phyloP scores from a whole-genome alignment of 2,113 vertebrate species.

The Oreochromis aureus region DNA sequence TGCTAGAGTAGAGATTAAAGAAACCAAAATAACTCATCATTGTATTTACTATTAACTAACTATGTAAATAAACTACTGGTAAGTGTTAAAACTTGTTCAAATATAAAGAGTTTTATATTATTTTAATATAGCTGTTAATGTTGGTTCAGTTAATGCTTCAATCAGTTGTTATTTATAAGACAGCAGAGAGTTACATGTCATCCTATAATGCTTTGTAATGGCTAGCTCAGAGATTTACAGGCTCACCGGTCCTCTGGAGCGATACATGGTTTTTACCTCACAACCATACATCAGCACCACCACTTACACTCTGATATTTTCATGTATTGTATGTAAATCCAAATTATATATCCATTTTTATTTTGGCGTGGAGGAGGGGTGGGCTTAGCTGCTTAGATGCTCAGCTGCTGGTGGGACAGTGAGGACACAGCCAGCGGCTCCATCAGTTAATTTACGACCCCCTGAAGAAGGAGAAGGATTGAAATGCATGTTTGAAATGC shows the following conservation, averaged over 20 bases:
- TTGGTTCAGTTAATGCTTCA: background rate
- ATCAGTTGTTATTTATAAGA: background rate
- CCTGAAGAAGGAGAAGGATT: background rate
- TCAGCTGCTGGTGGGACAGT: background rate
- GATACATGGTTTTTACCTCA: conserved; percentile 61
- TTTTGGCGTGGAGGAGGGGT: fast-evolving
- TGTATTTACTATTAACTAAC: background rate
- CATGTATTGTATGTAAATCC: background rate
- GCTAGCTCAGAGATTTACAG: background rate
- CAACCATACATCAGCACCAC: background rate
- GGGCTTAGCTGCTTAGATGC: background rate
- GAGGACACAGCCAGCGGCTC: background rate
- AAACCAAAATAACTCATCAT: background rate
- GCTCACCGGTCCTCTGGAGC: conserved; percentile 42
- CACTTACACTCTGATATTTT: background rate
- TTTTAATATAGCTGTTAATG: background rate
- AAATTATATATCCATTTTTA: background rate
- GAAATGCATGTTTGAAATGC: background rate
- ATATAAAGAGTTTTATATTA: background rate
- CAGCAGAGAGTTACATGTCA: background rate
- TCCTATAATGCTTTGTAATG: background rate
- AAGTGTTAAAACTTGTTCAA: background rate
- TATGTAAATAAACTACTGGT: background rate
- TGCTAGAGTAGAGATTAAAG: background rate
- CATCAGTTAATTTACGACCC: background rate